phyloP scores from a whole-genome alignment of 2,797 vertebrate species.

The Antennarius maculatus region DNA sequence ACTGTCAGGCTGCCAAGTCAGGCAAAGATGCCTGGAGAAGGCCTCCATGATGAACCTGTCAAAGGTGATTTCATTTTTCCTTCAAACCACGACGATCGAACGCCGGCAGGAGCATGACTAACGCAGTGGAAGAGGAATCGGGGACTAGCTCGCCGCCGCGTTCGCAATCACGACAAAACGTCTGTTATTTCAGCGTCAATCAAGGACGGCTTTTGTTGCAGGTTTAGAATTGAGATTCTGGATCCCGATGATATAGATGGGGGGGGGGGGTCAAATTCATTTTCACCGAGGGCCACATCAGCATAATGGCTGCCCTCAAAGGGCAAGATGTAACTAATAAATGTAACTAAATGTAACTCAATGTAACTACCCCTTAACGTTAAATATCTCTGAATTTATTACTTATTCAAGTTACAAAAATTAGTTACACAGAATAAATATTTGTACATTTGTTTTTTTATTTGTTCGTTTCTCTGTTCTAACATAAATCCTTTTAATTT shows the following conservation, averaged over 20 bases:
- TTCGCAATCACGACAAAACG: background rate
- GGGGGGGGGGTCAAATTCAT: too few species aligned
- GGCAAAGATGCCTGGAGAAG: slow-evolving; percentile 49
- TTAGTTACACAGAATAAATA: too few species aligned
- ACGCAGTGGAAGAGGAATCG: slow-evolving; percentile 43
- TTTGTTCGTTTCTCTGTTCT: too few species aligned
- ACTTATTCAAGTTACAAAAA: too few species aligned
- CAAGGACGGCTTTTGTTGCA: background rate
- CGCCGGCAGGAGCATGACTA: slow-evolving; percentile 40
- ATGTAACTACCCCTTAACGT: too few species aligned
- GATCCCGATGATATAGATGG: background rate
- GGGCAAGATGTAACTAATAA: too few species aligned
- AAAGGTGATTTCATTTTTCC: slow-evolving; percentile 62
- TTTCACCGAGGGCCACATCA: too few species aligned
- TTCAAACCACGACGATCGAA: slow-evolving; percentile 52
- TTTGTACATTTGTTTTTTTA: too few species aligned
- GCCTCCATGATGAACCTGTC: slow-evolving; percentile 71
- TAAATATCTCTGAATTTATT: too few species aligned
- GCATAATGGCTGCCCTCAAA: too few species aligned
- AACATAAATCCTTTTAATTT: too few species aligned
- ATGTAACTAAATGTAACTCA: too few species aligned
- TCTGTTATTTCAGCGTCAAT: background rate
- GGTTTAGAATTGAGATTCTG: background rate
- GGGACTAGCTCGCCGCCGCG: slow-evolving; percentile 11
- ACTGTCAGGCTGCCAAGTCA: slow-evolving; percentile 57